Evolutionary conservation across 2,888 invertebrate species (phyloP).

Genomic region (Nemapogon koenigi): DNA sequence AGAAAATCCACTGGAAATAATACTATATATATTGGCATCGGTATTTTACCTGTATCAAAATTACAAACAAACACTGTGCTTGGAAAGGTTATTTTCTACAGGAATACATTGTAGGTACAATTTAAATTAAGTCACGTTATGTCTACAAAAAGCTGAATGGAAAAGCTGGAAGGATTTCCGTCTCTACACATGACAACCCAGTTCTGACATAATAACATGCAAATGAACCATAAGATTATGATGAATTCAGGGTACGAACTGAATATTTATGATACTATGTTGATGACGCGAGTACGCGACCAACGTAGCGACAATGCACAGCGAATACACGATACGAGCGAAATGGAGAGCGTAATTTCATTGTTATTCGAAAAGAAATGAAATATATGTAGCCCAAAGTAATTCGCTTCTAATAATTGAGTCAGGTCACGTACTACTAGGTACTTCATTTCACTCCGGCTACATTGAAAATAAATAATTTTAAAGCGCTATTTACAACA

Average conservation of each 20-base stretch:
- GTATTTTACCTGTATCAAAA: no score
- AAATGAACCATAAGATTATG: slow-evolving; percentile 47
- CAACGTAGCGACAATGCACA: slow-evolving; percentile 32
- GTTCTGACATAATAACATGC: slow-evolving; percentile 42
- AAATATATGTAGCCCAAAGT: slow-evolving; percentile 4
- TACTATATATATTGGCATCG: no score
- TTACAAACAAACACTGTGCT: no score
- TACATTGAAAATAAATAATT: slow-evolving; percentile 6
- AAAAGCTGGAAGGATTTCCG: slow-evolving; percentile 3
- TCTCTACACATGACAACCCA: slow-evolving; percentile 14
- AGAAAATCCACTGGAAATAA: no score
- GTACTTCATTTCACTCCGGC: slow-evolving; percentile 3
- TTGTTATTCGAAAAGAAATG: slow-evolving; percentile 5
- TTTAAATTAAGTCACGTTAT: not conserved
- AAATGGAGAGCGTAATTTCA: slow-evolving; percentile 9
- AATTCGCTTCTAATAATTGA: not conserved
- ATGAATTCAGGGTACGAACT: slow-evolving; percentile 40
- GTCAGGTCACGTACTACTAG: slow-evolving; percentile 1
- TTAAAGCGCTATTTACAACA: slow-evolving; percentile 2
- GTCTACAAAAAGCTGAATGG: slow-evolving; percentile 3
- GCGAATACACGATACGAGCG: slow-evolving; percentile 24
- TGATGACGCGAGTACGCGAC: slow-evolving; percentile 21
- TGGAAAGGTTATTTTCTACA: no score
- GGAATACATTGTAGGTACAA: slow-evolving; percentile 8
- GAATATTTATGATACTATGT: slow-evolving; percentile 40